Evolutionary conservation across 2,113 vertebrate species (phyloP).

Genomic region (Oncorhynchus gorbuscha): DNA sequence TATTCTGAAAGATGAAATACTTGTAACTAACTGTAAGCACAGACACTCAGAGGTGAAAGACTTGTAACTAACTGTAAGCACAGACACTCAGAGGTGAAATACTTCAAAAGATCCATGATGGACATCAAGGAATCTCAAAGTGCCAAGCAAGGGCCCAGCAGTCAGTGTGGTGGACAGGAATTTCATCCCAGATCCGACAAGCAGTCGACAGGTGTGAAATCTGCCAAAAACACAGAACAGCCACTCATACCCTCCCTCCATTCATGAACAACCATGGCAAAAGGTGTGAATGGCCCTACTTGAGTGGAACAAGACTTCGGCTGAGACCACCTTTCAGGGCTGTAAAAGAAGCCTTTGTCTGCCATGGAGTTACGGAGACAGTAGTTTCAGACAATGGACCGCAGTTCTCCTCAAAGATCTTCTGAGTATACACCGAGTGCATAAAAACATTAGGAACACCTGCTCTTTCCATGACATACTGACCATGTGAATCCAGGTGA

Average conservation of each 20-base stretch:
- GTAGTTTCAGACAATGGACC: constrained; percentile 25
- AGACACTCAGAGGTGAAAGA: constrained; percentile 5
- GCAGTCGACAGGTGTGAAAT: constrained; percentile 15
- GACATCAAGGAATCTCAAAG: constrained; percentile 31
- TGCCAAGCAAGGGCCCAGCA: constrained; percentile 10
- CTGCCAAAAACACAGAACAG: not conserved
- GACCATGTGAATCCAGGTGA: no score
- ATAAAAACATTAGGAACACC: no score
- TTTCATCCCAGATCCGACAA: constrained; percentile 14
- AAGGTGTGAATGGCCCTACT: constrained; percentile 19
- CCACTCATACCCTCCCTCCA: constrained; percentile 4
- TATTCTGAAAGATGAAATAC: constrained; percentile 23
- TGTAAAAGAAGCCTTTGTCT: constrained; percentile 13
- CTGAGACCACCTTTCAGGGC: constrained; percentile 9
- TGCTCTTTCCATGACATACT: no score
- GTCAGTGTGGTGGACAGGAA: constrained; percentile 26
- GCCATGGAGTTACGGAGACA: constrained; percentile 8
- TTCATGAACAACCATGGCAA: constrained; percentile 14
- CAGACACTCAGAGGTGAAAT: constrained; percentile 10
- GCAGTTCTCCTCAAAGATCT: constrained; percentile 13
- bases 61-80: not conserved
- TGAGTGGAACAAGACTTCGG: constrained; percentile 17
- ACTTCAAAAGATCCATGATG: constrained; percentile 13
- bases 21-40: not conserved
- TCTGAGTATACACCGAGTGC: not conserved